Evolutionary conservation across 1,140 invertebrate species (phyloP).

Genomic region (Andrena cerasifolii): DNA sequence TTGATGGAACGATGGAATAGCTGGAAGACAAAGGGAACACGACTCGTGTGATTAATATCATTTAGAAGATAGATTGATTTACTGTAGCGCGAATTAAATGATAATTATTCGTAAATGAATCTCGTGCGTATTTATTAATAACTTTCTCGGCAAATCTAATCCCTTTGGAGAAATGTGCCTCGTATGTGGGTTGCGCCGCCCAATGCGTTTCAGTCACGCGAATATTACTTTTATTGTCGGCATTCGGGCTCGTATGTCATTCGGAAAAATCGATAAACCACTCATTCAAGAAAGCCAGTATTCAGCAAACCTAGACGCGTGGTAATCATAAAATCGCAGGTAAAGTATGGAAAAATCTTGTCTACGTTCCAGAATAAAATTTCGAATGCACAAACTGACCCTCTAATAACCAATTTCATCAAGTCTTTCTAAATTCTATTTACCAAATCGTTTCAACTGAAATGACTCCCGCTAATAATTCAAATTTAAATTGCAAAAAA

Average conservation of each 20-base stretch:
- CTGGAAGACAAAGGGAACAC: not conserved
- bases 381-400: too few species aligned
- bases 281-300: constrained; percentile 26
- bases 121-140: constrained; percentile 18
- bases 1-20: not conserved
- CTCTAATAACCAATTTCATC: too few species aligned
- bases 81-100: not conserved
- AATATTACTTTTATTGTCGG: constrained; percentile 46
- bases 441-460: too few species aligned
- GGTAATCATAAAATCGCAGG: constrained; percentile 7
- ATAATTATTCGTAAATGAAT: not conserved
- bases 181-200: not conserved
- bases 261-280: constrained; percentile 27
- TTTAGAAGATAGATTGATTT: not conserved
- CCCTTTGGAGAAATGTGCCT: not conserved
- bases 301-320: constrained; percentile 9
- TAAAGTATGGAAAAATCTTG: too few species aligned
- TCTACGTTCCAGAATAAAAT: not conserved
- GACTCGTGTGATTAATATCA: too few species aligned
- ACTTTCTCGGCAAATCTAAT: constrained; percentile 13
- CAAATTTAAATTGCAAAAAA: too few species aligned
- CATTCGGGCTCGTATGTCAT: constrained; percentile 24
- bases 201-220: constrained; percentile 41
- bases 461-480: too few species aligned
- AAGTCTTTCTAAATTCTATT: too few species aligned